These are phyloP conservation scores for Acrocyrtus sp. DNA, from an alignment of 2,888 invertebrate genomes.

Conservation along the genomic window DNA sequence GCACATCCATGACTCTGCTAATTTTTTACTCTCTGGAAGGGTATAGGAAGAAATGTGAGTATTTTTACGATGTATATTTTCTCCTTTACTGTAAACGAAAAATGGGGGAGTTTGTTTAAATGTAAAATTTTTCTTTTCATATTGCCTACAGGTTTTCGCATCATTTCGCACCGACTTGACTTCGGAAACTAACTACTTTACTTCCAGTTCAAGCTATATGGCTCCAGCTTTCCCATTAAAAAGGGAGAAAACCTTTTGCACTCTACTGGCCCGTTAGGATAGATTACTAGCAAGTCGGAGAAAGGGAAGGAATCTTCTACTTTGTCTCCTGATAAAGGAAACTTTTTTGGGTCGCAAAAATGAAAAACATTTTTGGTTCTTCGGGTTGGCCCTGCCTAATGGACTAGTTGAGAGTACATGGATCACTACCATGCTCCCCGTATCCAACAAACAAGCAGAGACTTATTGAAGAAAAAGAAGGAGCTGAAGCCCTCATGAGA, in stretches of 20 bases:
- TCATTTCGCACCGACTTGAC: constrained; percentile 45
- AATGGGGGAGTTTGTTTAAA: constrained; percentile 36
- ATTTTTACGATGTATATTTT: constrained; percentile 37
- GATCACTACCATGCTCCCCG: no score
- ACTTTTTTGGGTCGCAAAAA: constrained; percentile 40
- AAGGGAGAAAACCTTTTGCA: constrained; percentile 19
- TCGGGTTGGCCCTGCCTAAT: constrained; percentile 34
- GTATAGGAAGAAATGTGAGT: constrained; percentile 16
- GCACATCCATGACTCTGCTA: no score
- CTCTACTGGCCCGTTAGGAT: constrained; percentile 6
- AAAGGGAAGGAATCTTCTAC: constrained; percentile 20
- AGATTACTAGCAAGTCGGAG: constrained; percentile 9
- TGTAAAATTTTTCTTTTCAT: no score
- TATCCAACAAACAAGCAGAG: no score
- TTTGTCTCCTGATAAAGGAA: constrained; percentile 39
- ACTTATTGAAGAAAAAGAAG: no score
- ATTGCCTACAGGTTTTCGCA: constrained; percentile 47
- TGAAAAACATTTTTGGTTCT: no score
- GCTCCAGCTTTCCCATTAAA: no score
- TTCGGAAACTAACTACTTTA: no score
- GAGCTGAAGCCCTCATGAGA: no score
- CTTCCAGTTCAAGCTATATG: constrained; percentile 6
- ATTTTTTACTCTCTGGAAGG: constrained; percentile 9
- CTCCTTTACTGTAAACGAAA: constrained; percentile 30
- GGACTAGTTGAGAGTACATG: constrained; percentile 35